These are phyloP conservation scores for Kryptopterus vitreolus DNA, from an alignment of 2,797 vertebrate genomes.

Conservation along the genomic window DNA sequence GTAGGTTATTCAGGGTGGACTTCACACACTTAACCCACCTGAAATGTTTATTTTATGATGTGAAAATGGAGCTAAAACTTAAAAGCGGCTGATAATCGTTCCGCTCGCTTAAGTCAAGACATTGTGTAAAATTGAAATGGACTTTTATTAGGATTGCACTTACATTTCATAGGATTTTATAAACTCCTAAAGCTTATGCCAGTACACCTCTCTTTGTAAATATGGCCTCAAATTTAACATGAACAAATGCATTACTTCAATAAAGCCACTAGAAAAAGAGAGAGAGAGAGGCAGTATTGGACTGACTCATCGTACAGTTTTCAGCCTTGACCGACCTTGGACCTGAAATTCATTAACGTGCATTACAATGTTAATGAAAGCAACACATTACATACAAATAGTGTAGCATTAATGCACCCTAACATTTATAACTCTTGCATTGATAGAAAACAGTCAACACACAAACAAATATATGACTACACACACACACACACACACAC, in stretches of 20 bases:
- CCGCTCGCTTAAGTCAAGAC: not conserved
- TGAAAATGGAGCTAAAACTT: not conserved
- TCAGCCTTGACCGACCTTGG: not conserved
- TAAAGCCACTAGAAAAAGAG: not conserved
- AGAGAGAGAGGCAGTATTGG: not conserved
- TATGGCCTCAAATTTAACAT: not conserved
- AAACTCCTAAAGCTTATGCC: not conserved
- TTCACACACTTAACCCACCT: constrained; percentile 5
- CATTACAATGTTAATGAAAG: not conserved
- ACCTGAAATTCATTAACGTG: not conserved
- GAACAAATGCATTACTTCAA: not conserved
- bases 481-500: too few species aligned
- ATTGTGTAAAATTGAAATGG: not conserved
- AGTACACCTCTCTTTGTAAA: not conserved
- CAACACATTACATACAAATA: not conserved
- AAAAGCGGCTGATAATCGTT: not conserved
- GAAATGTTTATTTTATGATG: not conserved
- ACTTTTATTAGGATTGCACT: not conserved
- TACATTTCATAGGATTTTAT: not conserved
- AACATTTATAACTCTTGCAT: not conserved
- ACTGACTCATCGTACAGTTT: not conserved
- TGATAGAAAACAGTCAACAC: not conserved
- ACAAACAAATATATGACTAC: not conserved
- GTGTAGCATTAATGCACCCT: not conserved
- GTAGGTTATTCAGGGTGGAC: constrained; percentile 18